Base-by-base conservation (phyloP, 2,888 invertebrate genomes). In the Caenorhabditis zanzibari region DNA sequence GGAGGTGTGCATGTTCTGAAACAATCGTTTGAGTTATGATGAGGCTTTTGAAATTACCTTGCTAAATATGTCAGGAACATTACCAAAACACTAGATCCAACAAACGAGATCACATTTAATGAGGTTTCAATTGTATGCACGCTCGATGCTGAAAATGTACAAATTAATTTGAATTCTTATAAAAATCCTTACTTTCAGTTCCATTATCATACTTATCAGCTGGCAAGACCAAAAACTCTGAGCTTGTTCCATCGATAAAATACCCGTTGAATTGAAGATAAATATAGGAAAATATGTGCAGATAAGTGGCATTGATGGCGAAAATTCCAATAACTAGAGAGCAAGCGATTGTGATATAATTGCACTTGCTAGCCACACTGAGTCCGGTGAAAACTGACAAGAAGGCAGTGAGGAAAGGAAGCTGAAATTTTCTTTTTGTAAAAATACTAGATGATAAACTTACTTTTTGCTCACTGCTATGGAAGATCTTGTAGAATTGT, bases 401-500 rank as follows among this genome's bases (percentile, higher is more conserved):
- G 32, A 83, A 83, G 2, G 79, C 82, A 14, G 73, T 66, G 38
- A 83, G 63, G 52, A 83, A 83, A 4, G 82, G 77, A 7, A 83
- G 58, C 82, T 82, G 77, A 28, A 63, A 54, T 16, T 26, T 9
- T 32, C 2, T 1, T 14, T 4, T 26, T 54, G 10, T 10, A 28
- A 24, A 26, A 47, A 44, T 47, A 5, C 16, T 14, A 19, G 28
- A 22, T 49, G 19, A 9, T 22, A 35, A 7, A 6, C 12, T 49
- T 19, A 82, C 82, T 24, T 83, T 83, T 19, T 79, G 77, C 41
- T 83, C 82, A 32, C 73, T 73, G 68, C 79, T 79, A 24, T 83
- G 82, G 44, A 83, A 83, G 5, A 83, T 79, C n/a, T 66, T 73
- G 66, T 79, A 83, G 68, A 79, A 83, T 38, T 83, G 82, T 69